Conservation (phyloP, 2,113 vertebrate species). For the Ginglymostoma cirratum region DNA sequence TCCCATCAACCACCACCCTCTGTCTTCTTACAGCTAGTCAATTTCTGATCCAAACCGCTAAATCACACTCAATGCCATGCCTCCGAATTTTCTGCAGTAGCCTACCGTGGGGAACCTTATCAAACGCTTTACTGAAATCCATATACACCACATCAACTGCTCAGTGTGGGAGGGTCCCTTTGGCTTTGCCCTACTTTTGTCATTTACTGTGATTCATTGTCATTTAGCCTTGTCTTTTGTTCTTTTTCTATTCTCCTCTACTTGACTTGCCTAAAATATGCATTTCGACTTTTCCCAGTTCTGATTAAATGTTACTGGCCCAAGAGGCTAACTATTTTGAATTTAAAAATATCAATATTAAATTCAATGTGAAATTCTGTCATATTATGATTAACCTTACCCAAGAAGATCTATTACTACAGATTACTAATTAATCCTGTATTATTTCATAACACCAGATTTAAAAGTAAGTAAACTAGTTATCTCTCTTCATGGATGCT, state of each 20-base stretch:
- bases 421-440: background rate
- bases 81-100: too few relatives aligned
- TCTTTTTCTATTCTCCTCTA: background rate
- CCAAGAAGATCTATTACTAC: background rate
- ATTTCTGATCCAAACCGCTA: too few relatives aligned
- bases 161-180: background rate
- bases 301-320: too few relatives aligned
- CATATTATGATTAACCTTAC: background rate
- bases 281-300: background rate
- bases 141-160: too few relatives aligned
- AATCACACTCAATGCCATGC: too few relatives aligned
- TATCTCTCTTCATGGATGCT: background rate
- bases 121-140: too few relatives aligned
- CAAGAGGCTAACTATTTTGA: background rate
- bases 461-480: background rate
- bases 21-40: too few relatives aligned
- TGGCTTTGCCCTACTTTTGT: background rate
- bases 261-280: background rate
- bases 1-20: too few relatives aligned
- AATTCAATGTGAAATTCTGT: background rate
- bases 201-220: background rate
- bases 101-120: too few relatives aligned
- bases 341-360: background rate
- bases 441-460: background rate
- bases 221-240: background rate